phyloP scores from a whole-genome alignment of 1,140 invertebrate genomes.

The Drosophila suzukii region DNA sequence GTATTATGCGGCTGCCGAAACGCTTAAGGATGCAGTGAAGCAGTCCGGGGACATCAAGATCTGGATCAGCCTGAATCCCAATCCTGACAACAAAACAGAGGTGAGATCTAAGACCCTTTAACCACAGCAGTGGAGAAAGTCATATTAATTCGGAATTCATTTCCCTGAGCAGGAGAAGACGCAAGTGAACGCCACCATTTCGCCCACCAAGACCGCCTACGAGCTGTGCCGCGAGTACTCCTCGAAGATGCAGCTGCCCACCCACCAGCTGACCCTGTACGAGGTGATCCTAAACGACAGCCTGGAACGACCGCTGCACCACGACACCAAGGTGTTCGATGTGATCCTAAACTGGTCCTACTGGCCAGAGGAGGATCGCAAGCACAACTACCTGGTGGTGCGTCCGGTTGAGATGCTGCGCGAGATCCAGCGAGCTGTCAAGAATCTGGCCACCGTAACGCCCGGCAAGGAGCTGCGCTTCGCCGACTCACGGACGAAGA shows the following conservation, averaged over 20 bases:
- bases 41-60: slow-evolving; percentile 91
- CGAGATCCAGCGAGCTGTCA: slow-evolving; percentile 84
- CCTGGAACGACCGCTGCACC: slow-evolving; percentile 91
- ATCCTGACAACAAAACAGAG: slow-evolving; percentile 77
- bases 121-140: not conserved
- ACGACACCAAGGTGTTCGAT: slow-evolving; percentile 88
- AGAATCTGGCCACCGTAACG: slow-evolving; percentile 86
- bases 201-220: slow-evolving; percentile 90
- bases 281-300: slow-evolving; percentile 90
- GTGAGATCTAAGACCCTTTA: slow-evolving; percentile 18
- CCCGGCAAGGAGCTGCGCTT: slow-evolving; percentile 90
- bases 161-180: slow-evolving; percentile 67
- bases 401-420: slow-evolving; percentile 85
- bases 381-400: slow-evolving; percentile 92
- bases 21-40: slow-evolving; percentile 86
- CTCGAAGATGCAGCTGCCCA: slow-evolving; percentile 87
- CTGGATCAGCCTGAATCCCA: slow-evolving; percentile 87
- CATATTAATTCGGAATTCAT: not conserved
- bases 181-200: slow-evolving; percentile 85
- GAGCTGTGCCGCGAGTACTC: slow-evolving; percentile 90
- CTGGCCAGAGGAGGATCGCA: slow-evolving; percentile 92
- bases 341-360: slow-evolving; percentile 92
- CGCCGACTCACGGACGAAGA: slow-evolving; percentile 90
- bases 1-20: slow-evolving; percentile 86
- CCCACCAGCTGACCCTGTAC: slow-evolving; percentile 89